Evolutionary conservation across 1,140 invertebrate genomes (phyloP).

Genomic region (Aphelinus atriplicis): DNA sequence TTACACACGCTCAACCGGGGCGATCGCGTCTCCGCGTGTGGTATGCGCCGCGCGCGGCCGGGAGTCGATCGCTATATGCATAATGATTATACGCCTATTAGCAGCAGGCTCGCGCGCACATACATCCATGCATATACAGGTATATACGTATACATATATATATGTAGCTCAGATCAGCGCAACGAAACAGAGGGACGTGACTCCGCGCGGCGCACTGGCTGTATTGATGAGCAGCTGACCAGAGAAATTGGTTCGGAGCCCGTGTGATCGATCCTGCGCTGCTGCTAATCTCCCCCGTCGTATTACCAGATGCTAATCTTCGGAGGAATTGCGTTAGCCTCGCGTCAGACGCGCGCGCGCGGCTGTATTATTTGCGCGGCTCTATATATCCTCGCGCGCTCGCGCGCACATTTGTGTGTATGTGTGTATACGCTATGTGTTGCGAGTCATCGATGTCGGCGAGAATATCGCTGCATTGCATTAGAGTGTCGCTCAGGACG

Average conservation of each 20-base stretch:
- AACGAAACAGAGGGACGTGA: background rate
- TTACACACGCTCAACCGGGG: constrained; percentile 1
- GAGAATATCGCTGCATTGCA: background rate
- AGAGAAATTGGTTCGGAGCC: constrained; percentile 58
- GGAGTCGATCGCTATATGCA: constrained; percentile 53
- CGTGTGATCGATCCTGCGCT: constrained; percentile 60
- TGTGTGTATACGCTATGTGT: background rate
- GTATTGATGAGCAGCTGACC: constrained; percentile 62
- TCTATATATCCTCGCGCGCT: background rate
- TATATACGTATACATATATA: constrained; percentile 13
- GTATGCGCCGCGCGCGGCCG: too few species aligned
- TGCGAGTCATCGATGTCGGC: background rate
- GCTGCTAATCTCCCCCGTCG: constrained; percentile 57
- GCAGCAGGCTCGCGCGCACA: constrained; percentile 53
- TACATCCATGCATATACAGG: constrained; percentile 39
- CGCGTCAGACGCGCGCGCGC: background rate
- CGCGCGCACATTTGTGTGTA: background rate
- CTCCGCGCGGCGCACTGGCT: constrained; percentile 44
- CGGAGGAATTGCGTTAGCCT: constrained; percentile 41
- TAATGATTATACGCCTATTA: constrained; percentile 67
- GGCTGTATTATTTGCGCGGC: background rate
- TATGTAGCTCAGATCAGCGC: background rate
- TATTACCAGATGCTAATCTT: constrained; percentile 58
- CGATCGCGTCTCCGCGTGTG: too few species aligned
- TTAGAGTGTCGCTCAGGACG: background rate